These are phyloP conservation scores for Craniophora ligustri DNA, from an alignment of 2,888 invertebrate genomes.

Conservation along the genomic window DNA sequence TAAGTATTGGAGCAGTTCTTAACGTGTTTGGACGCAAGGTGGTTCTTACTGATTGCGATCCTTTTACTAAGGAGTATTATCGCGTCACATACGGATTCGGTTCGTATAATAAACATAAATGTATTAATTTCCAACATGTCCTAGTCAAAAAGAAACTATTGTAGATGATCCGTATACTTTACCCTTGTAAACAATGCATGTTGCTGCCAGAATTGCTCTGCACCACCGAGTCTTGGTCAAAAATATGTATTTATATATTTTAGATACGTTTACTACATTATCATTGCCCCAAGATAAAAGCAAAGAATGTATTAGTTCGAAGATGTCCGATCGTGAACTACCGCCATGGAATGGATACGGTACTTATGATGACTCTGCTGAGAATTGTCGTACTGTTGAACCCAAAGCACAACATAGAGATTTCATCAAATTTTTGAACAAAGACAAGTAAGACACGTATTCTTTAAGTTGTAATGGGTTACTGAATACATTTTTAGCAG, in stretches of 20 bases:
- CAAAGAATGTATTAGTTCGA: slow-evolving; percentile 67
- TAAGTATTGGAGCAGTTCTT: slow-evolving; percentile 94
- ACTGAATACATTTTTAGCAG: no score
- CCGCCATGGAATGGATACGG: slow-evolving; percentile 98
- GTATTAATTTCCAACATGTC: no score
- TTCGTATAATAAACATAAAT: no score
- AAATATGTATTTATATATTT: slow-evolving; percentile 38
- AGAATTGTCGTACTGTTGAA: slow-evolving; percentile 94
- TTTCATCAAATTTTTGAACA: slow-evolving; percentile 93
- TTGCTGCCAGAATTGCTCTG: no score
- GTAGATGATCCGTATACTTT: no score
- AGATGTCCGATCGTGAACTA: slow-evolving; percentile 81
- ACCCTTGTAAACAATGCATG: no score
- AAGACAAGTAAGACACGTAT: slow-evolving; percentile 91
- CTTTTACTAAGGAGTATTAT: slow-evolving; percentile 95
- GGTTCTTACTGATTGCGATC: slow-evolving; percentile 94
- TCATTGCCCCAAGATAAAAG: slow-evolving; percentile 78
- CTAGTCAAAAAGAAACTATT: no score
- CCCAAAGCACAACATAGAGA: slow-evolving; percentile 93
- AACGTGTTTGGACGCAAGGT: slow-evolving; percentile 95
- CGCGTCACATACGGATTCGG: slow-evolving; percentile 90
- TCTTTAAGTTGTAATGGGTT: neutral
- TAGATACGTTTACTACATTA: slow-evolving; percentile 91
- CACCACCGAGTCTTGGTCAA: neutral
- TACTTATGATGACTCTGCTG: slow-evolving; percentile 95